Evolutionary conservation across 1,140 invertebrate genomes (phyloP), one percentile per base, ranked within the genome.

Genomic region (Pseudomyrmex sp.): DNA sequence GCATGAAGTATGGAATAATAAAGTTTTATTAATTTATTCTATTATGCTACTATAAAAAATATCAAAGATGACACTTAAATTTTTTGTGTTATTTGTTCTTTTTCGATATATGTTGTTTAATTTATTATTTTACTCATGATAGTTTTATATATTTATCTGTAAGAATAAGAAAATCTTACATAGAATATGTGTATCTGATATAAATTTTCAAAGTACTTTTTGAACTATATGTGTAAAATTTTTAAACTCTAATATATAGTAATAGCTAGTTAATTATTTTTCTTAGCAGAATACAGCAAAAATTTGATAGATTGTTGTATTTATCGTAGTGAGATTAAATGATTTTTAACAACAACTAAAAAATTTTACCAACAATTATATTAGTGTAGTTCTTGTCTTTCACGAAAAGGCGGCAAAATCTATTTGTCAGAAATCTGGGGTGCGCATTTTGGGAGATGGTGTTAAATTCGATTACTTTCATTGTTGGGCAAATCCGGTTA

Each of bases 381-480:
- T 73, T 75, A 79, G 69, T 63, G 56, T 59, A 76, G 82, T 35
- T 87, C 52, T 69, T 80, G 69, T 80, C 74, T 54, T 69, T 84
- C 44, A 54, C 82, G 62, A 15, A 35, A 75, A 70, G 58, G 50
- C 54, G 75, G 58, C 23, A 62, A 88, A 87, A 75, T 89, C 85
- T 59, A 85, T 86, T 93, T 86, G 90, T 88, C 87, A 88, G 85
- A 89, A 92, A 86, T 91, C 90, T 87, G 63, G 88, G 86, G 83
- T 87, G 85, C 83, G 86, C 83, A 77, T 48, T 88, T 89, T 85
- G 85, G 84, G 90, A 93, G 91, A 91, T 92, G 89, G 92, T 86
- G 92, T 92, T 93, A 93, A 94, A 94, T 94, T 93, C 91, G 90
- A 94, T 94, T 93, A 93, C 92, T 93, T 92, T 93, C 91, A 92